These are phyloP conservation scores for Sylvicola cinctus DNA, from an alignment of 2,888 invertebrate species.

Conservation along the genomic window DNA sequence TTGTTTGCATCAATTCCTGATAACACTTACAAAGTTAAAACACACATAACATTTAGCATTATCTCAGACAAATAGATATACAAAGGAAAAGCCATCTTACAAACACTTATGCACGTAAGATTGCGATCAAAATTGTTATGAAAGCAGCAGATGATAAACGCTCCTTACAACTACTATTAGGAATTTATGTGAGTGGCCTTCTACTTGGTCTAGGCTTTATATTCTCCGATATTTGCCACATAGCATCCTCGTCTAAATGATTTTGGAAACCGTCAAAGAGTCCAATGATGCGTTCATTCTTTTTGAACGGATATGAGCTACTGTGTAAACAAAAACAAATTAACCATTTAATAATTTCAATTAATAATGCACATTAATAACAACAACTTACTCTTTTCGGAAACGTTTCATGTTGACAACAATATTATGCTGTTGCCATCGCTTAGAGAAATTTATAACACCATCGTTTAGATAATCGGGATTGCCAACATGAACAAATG, in stretches of 20 bases:
- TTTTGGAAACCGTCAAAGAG: constrained; percentile 96
- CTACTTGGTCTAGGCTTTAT: constrained; percentile 52
- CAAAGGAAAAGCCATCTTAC: too few relatives aligned
- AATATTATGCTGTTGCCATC: constrained; percentile 97
- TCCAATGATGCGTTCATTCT: constrained; percentile 79
- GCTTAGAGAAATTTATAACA: constrained; percentile 84
- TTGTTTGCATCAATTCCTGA: too few relatives aligned
- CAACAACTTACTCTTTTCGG: constrained; percentile 66
- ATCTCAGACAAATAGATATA: too few relatives aligned
- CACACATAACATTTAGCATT: too few relatives aligned
- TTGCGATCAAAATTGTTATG: too few relatives aligned
- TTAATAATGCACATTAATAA: neutral
- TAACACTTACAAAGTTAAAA: too few relatives aligned
- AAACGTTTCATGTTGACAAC: constrained; percentile 97
- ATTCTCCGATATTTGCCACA: constrained; percentile 95
- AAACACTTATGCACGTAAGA: too few relatives aligned
- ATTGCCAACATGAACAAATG: constrained; percentile 97
- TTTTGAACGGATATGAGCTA: constrained; percentile 83
- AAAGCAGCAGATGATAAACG: too few relatives aligned
- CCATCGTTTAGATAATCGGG: constrained; percentile 73
- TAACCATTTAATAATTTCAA: neutral
- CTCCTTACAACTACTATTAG: too few relatives aligned
- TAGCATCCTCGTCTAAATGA: constrained; percentile 86
- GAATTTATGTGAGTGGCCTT: constrained; percentile 1
- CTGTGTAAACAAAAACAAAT: constrained; percentile 12